Percentiles rank a stretch among this genome's conserved stretches.
Conservation (phyloP, 2,797 vertebrate species). For the Sparidentex hasta region DNA sequence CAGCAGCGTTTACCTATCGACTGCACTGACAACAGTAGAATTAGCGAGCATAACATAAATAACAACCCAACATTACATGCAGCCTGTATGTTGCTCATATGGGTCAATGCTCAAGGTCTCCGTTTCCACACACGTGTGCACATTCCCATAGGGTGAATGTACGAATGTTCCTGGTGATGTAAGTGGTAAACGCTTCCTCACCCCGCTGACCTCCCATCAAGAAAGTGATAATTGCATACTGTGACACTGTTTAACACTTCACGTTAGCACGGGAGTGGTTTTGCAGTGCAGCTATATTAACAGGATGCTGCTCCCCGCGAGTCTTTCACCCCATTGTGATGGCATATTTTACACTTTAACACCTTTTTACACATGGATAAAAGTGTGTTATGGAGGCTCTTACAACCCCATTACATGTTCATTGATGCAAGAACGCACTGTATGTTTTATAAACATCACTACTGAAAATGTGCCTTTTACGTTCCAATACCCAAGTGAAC, state of each 20-base stretch:
- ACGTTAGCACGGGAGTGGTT: slow-evolving; percentile 13
- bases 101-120: not conserved
- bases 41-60: not conserved
- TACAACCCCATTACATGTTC: not conserved
- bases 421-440: not conserved
- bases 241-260: slow-evolving; percentile 5
- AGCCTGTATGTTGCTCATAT: not conserved
- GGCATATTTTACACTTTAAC: not conserved
- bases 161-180: not conserved
- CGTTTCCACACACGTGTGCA: not conserved
- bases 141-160: not conserved
- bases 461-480: not conserved
- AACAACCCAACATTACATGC: not conserved
- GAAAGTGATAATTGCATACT: not conserved
- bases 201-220: slow-evolving; percentile 2
- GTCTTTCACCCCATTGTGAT: not conserved
- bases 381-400: slow-evolving; percentile 1
- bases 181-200: not conserved
- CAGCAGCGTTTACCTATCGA: not conserved
- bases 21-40: not conserved
- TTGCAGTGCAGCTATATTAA: slow-evolving; percentile 4
- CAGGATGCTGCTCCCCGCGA: not conserved
- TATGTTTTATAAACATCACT: not conserved
- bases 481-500: not conserved
- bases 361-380: not conserved